Base-by-base conservation (phyloP, 2,888 invertebrate species). In the Ennomos quercinarius region DNA sequence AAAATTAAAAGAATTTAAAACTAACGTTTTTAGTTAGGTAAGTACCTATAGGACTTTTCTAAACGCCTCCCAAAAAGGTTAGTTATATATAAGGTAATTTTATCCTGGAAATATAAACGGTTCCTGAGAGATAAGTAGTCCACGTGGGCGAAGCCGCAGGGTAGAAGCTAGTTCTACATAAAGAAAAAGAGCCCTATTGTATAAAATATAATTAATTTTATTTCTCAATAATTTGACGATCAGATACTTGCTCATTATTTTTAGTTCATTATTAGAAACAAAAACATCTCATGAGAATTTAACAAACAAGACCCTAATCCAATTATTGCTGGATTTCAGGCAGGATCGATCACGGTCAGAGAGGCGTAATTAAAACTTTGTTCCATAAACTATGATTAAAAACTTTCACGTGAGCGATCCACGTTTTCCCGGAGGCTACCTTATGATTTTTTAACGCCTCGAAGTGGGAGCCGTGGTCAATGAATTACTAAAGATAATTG, bases 311-410 rank as follows among this genome's bases (percentile, higher is more conserved):
- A 37, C 8, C 53, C 10, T 68, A 73, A 74, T 70, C 71, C 70
- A 69, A 71, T 75, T 76, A 77, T 76, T 75, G 73, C 72, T 74
- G 68, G 69, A 76, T 73, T 75, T 74, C 73, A 73, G 72, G 64
- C 68, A 70, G 66, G 63, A 74, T 77, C 73, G 73, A 78, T 78
- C 68, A 72, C 70, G 71, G 73, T 70, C 66, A 68, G 66, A 68
- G 71, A 75, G 72, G 67, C 70, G 79, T 81, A 83, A 83, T 84
- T 84, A 83, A 82, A 84, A 84, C 77, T 83, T 84, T 74, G 73
- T 71, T 74, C 72, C 71, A 79, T 79, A 79, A 82, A 83, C 83
- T 84, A 82, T 76, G 78, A 80, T 81, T 81, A 77, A 83, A 79
- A 82, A 80, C 72, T 78, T 71, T 54, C 58, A 62, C 64, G 60